Base-by-base conservation (phyloP, 1,140 invertebrate genomes). In the Lordiphosa collinella region DNA sequence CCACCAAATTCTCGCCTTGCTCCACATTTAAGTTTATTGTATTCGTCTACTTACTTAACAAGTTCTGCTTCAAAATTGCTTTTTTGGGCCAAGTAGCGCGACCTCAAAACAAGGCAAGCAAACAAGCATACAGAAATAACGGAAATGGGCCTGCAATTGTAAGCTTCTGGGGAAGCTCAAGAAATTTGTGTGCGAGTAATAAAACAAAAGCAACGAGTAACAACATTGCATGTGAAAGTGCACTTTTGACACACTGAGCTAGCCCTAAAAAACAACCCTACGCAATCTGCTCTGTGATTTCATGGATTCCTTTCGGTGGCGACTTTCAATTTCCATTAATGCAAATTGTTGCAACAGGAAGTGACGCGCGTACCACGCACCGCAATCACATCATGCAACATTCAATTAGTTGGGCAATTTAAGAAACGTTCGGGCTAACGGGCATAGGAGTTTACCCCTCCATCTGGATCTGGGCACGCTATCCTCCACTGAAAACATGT, bases 311-410 rank as follows among this genome's bases (percentile, higher is more conserved):
- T 25, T n/a, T n/a, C 22, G 22, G 6, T 25, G 22, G 22, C 22
- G 3, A 25, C 22, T 25, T 25, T 25, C 22, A 25, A 76, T 44
- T 32, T 18, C 49, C 40, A 78, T 63, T 56, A 73, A 73, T 78
- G 62, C 74, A 78, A 79, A 78, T 79, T 79, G 74, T 59, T 62
- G 73, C 34, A 72, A 67, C 73, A 79, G 73, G 58, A 78, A 78
- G 56, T 64, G 55, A 60, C 41, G 70, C 68, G 57, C 64, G 22
- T 25, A 25, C 22, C 74, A 79, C 58, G 74, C 74, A 72, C 59
- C 56, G 22, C 22, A 25, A 25, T 25, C 22, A 31, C 22, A 62
- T 36, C 47, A 62, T 31, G 62, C 68, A 74, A 78, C 22, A 4
- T 25, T 25, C 22, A 25, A 25, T 25, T 25, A 25, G 22, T 25